Percentiles rank a stretch among this genome's conserved stretches.
Conservation (phyloP, 2,888 invertebrate species). For the Cecidostiba fungosa region DNA sequence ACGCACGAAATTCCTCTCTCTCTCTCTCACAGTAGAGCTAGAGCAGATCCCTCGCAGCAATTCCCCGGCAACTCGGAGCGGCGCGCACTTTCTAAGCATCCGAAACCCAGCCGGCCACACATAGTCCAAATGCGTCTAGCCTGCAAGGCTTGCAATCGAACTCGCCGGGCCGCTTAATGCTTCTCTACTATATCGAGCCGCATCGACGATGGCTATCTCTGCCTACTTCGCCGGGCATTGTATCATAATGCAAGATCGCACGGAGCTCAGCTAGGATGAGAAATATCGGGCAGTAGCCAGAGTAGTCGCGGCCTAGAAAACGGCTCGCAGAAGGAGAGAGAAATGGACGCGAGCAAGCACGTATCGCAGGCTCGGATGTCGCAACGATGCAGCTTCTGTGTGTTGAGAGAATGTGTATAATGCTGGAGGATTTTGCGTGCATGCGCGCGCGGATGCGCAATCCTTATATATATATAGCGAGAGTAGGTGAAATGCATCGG, state of each 20-base stretch:
- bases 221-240: not conserved
- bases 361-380: not conserved
- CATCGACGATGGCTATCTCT: conserved; percentile 42
- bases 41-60: not conserved
- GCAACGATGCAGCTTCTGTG: not conserved
- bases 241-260: conserved; percentile 1
- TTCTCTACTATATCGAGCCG: conserved; percentile 18
- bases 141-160: conserved; percentile 4
- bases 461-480: not conserved
- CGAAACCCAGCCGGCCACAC: not conserved
- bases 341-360: not conserved
- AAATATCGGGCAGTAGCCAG: conserved; percentile 34
- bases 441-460: not conserved
- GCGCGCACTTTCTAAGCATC: not conserved
- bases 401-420: not conserved
- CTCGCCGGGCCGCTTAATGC: not conserved
- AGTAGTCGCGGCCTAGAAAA: conserved; percentile 5
- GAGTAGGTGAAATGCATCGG: not conserved
- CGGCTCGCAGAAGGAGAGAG: not conserved
- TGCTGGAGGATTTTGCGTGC: not conserved
- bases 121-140: not conserved
- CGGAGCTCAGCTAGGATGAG: conserved; percentile 3
- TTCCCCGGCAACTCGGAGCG: not conserved
- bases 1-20: not conserved
- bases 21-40: not conserved